A percentile compares a stretch with the other conserved stretches of the same genome.
Conservation (phyloP, 2,888 invertebrate species). For the Lithophane socia region DNA sequence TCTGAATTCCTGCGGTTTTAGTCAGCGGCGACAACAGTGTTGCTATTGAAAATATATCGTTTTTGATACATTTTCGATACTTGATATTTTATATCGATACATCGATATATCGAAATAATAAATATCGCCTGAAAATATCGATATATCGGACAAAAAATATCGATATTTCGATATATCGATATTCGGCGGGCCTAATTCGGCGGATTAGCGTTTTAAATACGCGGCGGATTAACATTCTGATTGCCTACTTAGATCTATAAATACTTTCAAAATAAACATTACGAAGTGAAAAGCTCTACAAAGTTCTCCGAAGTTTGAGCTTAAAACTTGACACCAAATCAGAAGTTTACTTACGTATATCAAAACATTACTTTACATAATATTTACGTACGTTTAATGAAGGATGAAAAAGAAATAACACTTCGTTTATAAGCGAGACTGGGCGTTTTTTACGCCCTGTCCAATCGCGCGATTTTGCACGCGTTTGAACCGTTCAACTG, state of each 20-base stretch:
- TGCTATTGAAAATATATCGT: no score
- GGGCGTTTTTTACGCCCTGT: neutral
- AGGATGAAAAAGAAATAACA: neutral
- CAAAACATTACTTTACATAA: constrained; percentile 16
- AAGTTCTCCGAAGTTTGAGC: constrained; percentile 31
- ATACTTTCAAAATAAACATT: constrained; percentile 42
- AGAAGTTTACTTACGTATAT: constrained; percentile 21
- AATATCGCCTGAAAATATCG: no score
- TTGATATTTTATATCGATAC: no score
- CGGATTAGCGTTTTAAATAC: constrained; percentile 32
- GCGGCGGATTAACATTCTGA: constrained; percentile 18
- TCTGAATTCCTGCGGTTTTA: no score
- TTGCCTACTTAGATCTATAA: constrained; percentile 29
- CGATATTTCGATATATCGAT: no score
- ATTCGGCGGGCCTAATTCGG: no score
- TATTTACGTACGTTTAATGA: constrained; percentile 17
- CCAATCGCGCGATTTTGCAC: neutral
- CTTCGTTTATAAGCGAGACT: neutral
- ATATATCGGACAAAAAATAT: no score
- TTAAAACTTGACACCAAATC: constrained; percentile 46
- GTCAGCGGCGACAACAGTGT: no score
- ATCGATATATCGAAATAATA: no score
- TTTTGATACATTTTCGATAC: no score
- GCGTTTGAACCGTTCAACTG: neutral
- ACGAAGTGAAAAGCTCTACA: constrained; percentile 12